phyloP scores from a whole-genome alignment of 1,140 invertebrate genomes.

The Zaprionus tsacasi region DNA sequence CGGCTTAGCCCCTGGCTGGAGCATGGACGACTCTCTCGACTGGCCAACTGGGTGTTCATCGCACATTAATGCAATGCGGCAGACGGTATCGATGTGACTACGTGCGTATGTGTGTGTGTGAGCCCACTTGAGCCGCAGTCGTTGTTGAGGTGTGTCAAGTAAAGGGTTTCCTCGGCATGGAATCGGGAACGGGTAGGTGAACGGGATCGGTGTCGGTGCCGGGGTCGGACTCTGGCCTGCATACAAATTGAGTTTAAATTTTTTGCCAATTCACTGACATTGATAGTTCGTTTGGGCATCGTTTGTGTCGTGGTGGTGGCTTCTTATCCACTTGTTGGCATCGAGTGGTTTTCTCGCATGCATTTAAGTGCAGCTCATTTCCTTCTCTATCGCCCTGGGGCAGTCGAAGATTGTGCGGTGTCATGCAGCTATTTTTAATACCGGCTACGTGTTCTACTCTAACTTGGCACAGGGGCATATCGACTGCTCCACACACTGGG shows the following conservation, averaged over 20 bases:
- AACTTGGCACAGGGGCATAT: not conserved
- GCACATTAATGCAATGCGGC: slow-evolving; percentile 72
- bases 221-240: slow-evolving; percentile 62
- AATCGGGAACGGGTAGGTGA: not conserved
- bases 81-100: slow-evolving; percentile 39
- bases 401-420: slow-evolving; percentile 52
- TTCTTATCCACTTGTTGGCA: slow-evolving; percentile 84
- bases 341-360: slow-evolving; percentile 82
- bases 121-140: slow-evolving; percentile 63
- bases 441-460: not conserved
- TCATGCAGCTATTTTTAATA: slow-evolving; percentile 76
- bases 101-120: slow-evolving; percentile 38
- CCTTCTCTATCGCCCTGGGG: slow-evolving; percentile 65
- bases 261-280: slow-evolving; percentile 84
- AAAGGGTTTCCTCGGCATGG: slow-evolving; percentile 73
- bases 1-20: slow-evolving; percentile 60
- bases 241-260: slow-evolving; percentile 84
- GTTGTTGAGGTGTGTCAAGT: slow-evolving; percentile 75
- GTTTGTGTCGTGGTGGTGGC: slow-evolving; percentile 83
- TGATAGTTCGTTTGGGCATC: slow-evolving; percentile 83
- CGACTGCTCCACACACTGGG: not conserved
- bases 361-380: slow-evolving; percentile 83
- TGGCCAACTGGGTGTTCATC: slow-evolving; percentile 67
- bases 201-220: not conserved
- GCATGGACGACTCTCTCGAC: slow-evolving; percentile 45